These are phyloP conservation scores for Delichon dasypus DNA, from an alignment of 2,797 vertebrate genomes.

Conservation along the genomic window DNA sequence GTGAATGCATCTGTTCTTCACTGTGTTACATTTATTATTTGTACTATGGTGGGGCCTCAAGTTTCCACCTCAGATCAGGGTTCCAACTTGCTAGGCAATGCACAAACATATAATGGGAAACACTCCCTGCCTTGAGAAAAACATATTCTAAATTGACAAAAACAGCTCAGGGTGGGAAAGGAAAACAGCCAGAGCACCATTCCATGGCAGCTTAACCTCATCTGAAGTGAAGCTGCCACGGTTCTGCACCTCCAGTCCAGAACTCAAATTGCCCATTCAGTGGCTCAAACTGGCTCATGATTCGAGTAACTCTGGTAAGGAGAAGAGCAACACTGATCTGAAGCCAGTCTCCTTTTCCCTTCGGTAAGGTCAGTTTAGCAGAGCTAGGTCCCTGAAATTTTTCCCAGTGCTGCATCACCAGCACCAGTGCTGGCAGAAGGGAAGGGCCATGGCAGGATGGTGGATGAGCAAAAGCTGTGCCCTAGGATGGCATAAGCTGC, in stretches of 20 bases:
- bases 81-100: conserved; percentile 55
- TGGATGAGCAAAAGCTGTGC: background rate
- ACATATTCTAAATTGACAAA: conserved; percentile 39
- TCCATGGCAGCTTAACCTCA: background rate
- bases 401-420: background rate
- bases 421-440: rapidly evolving
- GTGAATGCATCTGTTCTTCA: conserved; percentile 63
- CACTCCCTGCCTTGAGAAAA: conserved; percentile 52
- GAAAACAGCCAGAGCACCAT: background rate
- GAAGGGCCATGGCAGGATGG: background rate
- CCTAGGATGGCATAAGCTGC: background rate
- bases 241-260: background rate
- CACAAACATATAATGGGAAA: conserved; percentile 64
- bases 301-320: background rate
- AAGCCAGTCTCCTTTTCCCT: background rate
- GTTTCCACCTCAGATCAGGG: conserved; percentile 64
- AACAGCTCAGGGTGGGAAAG: conserved; percentile 34
- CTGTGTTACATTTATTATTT: conserved; percentile 64
- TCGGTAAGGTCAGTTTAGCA: background rate
- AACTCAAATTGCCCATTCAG: background rate
- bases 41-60: conserved; percentile 55
- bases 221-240: background rate
- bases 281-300: background rate
- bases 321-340: background rate
- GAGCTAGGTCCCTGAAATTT: background rate